These are phyloP conservation scores for Lottia scabra DNA, from an alignment of 2,888 invertebrate species.

Conservation along the genomic window DNA sequence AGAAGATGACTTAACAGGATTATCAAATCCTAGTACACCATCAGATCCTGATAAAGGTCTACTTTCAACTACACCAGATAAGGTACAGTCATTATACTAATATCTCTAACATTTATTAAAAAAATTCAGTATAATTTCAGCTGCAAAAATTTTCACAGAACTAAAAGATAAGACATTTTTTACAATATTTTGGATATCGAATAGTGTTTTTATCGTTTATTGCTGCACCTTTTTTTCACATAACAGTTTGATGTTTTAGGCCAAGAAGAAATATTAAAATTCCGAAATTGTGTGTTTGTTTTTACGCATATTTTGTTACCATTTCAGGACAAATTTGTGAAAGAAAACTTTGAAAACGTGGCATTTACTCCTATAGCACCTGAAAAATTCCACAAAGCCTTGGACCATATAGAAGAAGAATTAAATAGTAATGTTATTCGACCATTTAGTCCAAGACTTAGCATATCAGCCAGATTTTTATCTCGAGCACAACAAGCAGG, in stretches of 20 bases:
- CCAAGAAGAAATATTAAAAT: no score
- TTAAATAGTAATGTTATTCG: constrained; percentile 31
- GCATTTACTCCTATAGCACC: constrained; percentile 50
- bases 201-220: no score
- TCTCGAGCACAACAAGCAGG: constrained; percentile 46
- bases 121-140: no score
- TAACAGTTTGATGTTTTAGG: no score
- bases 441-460: constrained; percentile 49
- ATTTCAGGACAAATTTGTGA: constrained; percentile 55
- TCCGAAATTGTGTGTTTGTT: no score
- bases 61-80: constrained; percentile 45
- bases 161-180: no score
- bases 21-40: constrained; percentile 54
- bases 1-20: constrained; percentile 44
- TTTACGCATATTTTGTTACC: neutral
- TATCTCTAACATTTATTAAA: no score
- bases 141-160: no score
- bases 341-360: constrained; percentile 61
- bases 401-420: constrained; percentile 52
- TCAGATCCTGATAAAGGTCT: constrained; percentile 51
- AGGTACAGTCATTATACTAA: constrained; percentile 34
- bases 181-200: no score
- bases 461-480: constrained; percentile 61
- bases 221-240: no score
- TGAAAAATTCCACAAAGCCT: constrained; percentile 52